These are phyloP conservation scores for Xenopus laevis DNA, from an alignment of 2,113 vertebrate genomes.

Conservation along the genomic window DNA sequence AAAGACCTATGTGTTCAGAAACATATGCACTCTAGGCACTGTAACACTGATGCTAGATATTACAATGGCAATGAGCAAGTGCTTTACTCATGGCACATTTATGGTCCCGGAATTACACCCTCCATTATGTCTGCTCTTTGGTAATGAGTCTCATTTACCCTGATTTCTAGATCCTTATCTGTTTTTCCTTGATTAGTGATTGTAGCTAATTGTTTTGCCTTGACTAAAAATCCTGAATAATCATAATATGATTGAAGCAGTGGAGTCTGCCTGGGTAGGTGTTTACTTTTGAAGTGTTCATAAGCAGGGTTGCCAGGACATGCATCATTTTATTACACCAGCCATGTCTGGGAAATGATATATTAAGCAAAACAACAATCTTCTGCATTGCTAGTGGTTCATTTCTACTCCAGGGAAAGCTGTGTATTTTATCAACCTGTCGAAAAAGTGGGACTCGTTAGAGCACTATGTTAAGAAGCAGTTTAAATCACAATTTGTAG, in stretches of 20 bases:
- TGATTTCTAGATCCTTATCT: too few species aligned
- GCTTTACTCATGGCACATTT: too few species aligned
- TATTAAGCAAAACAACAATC: conserved; percentile 59
- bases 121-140: too few species aligned
- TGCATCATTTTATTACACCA: conserved; percentile 61
- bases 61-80: too few species aligned
- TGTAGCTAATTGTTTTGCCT: not conserved
- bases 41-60: too few species aligned
- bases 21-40: too few species aligned
- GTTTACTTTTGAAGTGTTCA: not conserved
- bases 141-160: too few species aligned
- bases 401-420: conserved; percentile 55
- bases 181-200: not conserved
- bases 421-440: conserved; percentile 51
- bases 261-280: too few species aligned
- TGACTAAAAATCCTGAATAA: not conserved
- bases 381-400: conserved; percentile 47
- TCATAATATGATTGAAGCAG: not conserved
- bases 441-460: conserved; percentile 54
- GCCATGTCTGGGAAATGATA: conserved; percentile 57
- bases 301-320: conserved; percentile 62
- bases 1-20: too few species aligned
- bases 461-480: conserved; percentile 65
- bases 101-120: too few species aligned
- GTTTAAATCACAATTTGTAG: conserved; percentile 75